Conservation (phyloP, 2,888 invertebrate species). For the Cheilosia soror region DNA sequence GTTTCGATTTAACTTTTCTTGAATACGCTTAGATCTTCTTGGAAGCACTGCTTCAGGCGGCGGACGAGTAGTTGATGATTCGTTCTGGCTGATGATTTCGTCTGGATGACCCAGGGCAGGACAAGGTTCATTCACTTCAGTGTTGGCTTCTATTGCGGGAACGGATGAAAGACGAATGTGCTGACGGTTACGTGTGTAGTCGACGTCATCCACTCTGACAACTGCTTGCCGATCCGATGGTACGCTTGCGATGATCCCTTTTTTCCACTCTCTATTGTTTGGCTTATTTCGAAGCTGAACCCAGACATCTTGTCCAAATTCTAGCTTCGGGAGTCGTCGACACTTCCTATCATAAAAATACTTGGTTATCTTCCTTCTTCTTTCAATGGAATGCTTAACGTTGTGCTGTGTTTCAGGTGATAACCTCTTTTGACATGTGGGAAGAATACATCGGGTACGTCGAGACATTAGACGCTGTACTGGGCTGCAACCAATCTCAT, state of each 20-base stretch:
- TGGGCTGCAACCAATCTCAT: slow-evolving; percentile 23
- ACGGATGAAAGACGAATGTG: slow-evolving; percentile 4
- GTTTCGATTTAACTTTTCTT: no score
- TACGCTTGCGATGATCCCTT: not conserved
- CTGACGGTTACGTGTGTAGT: slow-evolving; percentile 20
- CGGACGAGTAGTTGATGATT: not conserved
- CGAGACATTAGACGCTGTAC: slow-evolving; percentile 22
- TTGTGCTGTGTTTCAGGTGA: not conserved
- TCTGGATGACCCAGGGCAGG: no score
- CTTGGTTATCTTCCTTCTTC: slow-evolving; percentile 4
- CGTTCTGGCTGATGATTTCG: not conserved
- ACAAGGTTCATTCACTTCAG: no score
- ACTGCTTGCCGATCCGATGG: slow-evolving; percentile 33
- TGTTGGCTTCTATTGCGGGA: no score
- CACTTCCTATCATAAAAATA: slow-evolving; percentile 16
- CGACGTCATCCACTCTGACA: slow-evolving; percentile 7
- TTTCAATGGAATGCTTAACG: slow-evolving; percentile 16
- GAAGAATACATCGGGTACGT: not conserved
- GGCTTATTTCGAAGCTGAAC: slow-evolving; percentile 25
- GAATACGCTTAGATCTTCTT: no score
- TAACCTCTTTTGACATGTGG: not conserved
- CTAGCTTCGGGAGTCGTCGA: slow-evolving; percentile 10
- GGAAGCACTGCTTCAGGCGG: no score
- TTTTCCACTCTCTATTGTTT: slow-evolving; percentile 18
- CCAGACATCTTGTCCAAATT: slow-evolving; percentile 33